Conservation (phyloP, 2,888 invertebrate species). For the Sinotaia quadrata region DNA sequence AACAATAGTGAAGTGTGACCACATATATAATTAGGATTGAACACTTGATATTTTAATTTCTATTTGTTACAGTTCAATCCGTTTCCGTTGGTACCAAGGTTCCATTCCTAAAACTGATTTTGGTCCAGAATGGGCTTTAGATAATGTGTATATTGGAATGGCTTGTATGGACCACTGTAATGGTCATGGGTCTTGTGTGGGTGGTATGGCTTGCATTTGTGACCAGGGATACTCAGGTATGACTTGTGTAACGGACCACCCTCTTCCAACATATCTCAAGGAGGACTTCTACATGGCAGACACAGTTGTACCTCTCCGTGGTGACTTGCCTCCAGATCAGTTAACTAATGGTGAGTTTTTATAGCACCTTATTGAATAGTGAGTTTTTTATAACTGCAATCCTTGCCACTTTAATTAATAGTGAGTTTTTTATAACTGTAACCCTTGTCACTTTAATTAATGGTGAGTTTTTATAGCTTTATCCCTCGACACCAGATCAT, state of each 20-base stretch:
- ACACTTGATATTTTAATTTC: neutral
- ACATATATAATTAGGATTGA: no score
- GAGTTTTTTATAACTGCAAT: no score
- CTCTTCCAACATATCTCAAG: conserved; percentile 62
- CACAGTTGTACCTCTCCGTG: conserved; percentile 6
- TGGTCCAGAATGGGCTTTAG: conserved; percentile 72
- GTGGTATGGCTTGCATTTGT: conserved; percentile 66
- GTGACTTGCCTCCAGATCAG: conserved; percentile 17
- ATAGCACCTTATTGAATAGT: no score
- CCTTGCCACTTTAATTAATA: no score
- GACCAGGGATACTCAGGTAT: conserved; percentile 65
- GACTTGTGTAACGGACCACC: conserved; percentile 49
- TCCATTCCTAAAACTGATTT: conserved; percentile 61
- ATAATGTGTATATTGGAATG: conserved; percentile 73
- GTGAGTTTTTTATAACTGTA: no score
- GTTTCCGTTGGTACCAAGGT: conserved; percentile 73
- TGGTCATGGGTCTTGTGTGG: conserved; percentile 70
- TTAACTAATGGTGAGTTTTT: conserved; percentile 5
- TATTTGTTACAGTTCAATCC: conserved; percentile 53
- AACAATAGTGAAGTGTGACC: no score
- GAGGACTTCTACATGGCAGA: conserved; percentile 65
- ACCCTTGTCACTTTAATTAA: no score
- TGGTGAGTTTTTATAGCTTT: no score
- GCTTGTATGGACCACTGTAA: conserved; percentile 70
- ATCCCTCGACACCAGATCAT: no score